phyloP scores from a whole-genome alignment of 2,888 invertebrate species.

The Drosophila quinaria region DNA sequence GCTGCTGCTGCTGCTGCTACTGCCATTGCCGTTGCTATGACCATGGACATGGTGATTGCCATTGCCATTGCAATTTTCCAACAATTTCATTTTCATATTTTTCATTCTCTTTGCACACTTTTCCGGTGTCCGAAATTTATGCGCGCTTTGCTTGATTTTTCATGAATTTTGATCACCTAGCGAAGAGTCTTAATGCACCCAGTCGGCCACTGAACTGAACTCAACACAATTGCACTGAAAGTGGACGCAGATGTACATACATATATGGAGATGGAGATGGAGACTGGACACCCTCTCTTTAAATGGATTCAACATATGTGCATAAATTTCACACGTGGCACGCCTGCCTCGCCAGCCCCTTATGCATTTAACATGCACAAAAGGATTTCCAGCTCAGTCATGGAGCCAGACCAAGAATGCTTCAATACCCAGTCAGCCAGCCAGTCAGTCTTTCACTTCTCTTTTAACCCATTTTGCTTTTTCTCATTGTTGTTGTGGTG shows the following conservation, averaged over 20 bases:
- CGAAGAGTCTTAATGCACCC: slow-evolving; percentile 49
- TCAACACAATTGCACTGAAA: slow-evolving; percentile 5
- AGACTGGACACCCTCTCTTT: slow-evolving; percentile 17
- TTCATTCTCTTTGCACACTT: slow-evolving; percentile 41
- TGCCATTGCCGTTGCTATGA: slow-evolving; percentile 18
- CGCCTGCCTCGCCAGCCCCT: slow-evolving; percentile 43
- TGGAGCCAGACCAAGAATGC: slow-evolving; percentile 22
- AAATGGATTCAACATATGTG: slow-evolving; percentile 78
- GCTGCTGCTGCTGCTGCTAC: slow-evolving; percentile 7
- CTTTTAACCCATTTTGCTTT: not conserved
- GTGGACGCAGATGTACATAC: not conserved
- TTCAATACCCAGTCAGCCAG: slow-evolving; percentile 21
- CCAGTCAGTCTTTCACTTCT: slow-evolving; percentile 22
- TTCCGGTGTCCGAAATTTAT: slow-evolving; percentile 41
- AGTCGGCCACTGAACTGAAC: slow-evolving; percentile 22
- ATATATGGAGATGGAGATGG: too few species aligned
- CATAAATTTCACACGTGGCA: slow-evolving; percentile 80
- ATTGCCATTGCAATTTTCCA: slow-evolving; percentile 63
- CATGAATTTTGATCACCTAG: slow-evolving; percentile 65
- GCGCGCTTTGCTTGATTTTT: slow-evolving; percentile 58
- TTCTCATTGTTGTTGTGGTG: not conserved
- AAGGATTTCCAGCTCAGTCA: slow-evolving; percentile 62
- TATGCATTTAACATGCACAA: slow-evolving; percentile 75
- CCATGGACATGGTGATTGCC: slow-evolving; percentile 19
- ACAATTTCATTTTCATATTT: slow-evolving; percentile 67